Evolutionary conservation across 2,888 invertebrate genomes (phyloP), one percentile per base, ranked within the genome.

Genomic region (Ophioninae sp.): DNA sequence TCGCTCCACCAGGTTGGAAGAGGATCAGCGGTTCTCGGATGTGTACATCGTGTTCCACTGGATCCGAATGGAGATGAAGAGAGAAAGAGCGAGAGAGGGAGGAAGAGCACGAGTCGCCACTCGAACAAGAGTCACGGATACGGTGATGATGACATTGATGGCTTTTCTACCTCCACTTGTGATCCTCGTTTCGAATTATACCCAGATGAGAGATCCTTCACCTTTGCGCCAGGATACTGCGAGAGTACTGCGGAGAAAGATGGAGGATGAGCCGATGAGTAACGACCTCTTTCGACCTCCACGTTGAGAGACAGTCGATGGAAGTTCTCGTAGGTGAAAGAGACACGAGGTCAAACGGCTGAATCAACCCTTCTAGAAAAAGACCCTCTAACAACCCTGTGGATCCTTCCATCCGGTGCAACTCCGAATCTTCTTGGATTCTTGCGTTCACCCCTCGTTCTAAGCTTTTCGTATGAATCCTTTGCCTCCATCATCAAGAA

Each of bases 1-100:
- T 87, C 85, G 85, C 89, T 87, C 88, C 87, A 87, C 84, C 87
- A 86, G 87, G 86, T 86, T 86, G 87, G 86, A 86, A 87, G 84
- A 86, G 87, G 69, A 83, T 77, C 68, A 23, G 22, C 22, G 44
- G 44, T 20, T 39, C 44, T 23, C 22, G 13, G 13, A 44, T 22
- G 10, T 3, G 65, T 39, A 65, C 39, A 20, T 9, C 8, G 20
- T 3, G 39, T 65, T 17, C 39, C 30, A 20, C 17, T 13, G 51
- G 17, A 3, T 51, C 17, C 51, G 13, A 51, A 51, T 13, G 51
- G 51, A 51, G 51, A 30, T 30, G 1, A 3, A 30, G 30, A 30
- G 30, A 51, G 51, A 51, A 6, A 41, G 51, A 51, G 20, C 1
- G 30, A 30, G 30, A 51, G 51, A 51, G 41, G 6, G 51, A 51